These are phyloP conservation scores for Macrobrachium nipponense DNA, from an alignment of 1,140 invertebrate species.

Conservation along the genomic window DNA sequence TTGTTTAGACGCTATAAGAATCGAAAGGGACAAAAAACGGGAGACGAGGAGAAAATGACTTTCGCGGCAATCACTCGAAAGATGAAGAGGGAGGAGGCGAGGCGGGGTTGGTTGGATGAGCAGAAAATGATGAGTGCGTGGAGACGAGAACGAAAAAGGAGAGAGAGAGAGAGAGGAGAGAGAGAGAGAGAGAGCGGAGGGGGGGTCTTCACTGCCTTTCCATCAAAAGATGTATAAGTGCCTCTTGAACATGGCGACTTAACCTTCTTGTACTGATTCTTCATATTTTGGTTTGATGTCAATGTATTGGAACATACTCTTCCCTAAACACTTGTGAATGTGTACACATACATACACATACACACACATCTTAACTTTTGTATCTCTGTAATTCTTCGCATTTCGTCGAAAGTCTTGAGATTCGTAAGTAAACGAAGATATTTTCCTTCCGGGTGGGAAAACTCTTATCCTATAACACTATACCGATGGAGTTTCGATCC, in stretches of 20 bases:
- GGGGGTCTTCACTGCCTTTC: not conserved
- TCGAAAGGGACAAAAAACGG: not conserved
- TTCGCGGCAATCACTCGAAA: not conserved
- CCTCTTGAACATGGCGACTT: too few species aligned
- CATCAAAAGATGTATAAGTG: too few species aligned
- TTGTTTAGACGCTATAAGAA: not conserved
- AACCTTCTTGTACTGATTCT: too few species aligned
- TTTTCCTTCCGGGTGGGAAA: too few species aligned
- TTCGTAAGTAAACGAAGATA: too few species aligned
- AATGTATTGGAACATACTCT: not conserved
- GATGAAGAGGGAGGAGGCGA: not conserved
- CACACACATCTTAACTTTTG: too few species aligned
- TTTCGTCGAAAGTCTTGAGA: too few species aligned
- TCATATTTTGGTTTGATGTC: not conserved
- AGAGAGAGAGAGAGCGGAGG: conserved; percentile 11
- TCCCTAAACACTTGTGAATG: not conserved
- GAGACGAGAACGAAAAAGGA: not conserved
- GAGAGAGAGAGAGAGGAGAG: not conserved
- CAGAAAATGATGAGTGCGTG: not conserved
- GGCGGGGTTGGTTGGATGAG: not conserved
- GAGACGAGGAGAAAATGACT: not conserved
- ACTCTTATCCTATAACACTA: too few species aligned
- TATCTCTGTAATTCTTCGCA: too few species aligned
- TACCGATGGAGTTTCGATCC: too few species aligned
- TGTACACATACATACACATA: too few species aligned